A percentile compares a stretch with the other conserved stretches of the same genome.
These are phyloP conservation scores for Lordiphosa stackelbergi DNA, from an alignment of 1,140 invertebrate genomes.

Conservation along the genomic window DNA sequence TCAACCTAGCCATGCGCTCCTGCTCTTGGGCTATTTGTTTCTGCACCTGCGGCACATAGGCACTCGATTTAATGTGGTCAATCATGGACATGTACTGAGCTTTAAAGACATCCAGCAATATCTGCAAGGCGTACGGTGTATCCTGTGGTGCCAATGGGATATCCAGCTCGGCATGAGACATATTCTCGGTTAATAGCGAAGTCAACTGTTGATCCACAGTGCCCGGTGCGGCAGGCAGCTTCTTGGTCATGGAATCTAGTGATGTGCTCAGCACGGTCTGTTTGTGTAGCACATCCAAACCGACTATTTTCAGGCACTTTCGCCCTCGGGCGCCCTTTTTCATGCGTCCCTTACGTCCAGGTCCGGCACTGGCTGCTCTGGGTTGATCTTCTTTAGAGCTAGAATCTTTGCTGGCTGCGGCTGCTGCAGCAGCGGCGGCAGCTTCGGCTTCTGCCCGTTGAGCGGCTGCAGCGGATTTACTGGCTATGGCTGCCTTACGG, in stretches of 20 bases:
- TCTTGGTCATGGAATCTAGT: constrained; percentile 80
- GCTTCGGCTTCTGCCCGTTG: constrained; percentile 63
- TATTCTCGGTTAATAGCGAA: constrained; percentile 82
- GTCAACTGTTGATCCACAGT: constrained; percentile 93
- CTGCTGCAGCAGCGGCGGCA: constrained; percentile 46
- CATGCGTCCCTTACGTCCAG: constrained; percentile 66
- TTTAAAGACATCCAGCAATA: constrained; percentile 89
- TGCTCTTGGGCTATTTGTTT: constrained; percentile 89
- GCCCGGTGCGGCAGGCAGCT: constrained; percentile 88
- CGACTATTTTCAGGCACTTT: constrained; percentile 81
- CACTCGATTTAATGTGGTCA: constrained; percentile 87
- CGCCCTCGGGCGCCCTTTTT: constrained; percentile 62
- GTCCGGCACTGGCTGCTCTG: constrained; percentile 32
- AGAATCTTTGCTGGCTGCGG: constrained; percentile 56
- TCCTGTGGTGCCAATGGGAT: constrained; percentile 86
- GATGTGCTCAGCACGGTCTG: constrained; percentile 92
- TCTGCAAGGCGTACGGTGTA: constrained; percentile 90
- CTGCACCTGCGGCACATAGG: constrained; percentile 85
- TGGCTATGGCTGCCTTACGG: constrained; percentile 71
- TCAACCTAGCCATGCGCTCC: constrained; percentile 88
- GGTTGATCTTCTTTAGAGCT: constrained; percentile 59
- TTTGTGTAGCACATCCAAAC: constrained; percentile 92
- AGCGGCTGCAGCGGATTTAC: constrained; percentile 70
- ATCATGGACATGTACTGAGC: constrained; percentile 90
- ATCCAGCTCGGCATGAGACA: constrained; percentile 88